These are phyloP conservation scores for Rattus rattus DNA, from an alignment of 2,113 vertebrate species.

Conservation along the genomic window DNA sequence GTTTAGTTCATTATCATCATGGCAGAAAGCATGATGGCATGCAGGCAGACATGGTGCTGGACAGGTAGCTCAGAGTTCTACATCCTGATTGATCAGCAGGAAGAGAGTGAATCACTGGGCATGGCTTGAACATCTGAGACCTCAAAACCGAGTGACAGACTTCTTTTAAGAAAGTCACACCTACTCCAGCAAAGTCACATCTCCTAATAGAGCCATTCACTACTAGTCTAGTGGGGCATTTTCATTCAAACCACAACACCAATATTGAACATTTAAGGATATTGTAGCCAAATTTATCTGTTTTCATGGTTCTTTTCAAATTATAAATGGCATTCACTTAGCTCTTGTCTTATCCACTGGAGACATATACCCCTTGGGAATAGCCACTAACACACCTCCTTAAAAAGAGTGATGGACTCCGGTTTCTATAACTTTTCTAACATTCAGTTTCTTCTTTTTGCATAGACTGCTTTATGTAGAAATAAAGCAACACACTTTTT, in stretches of 20 bases:
- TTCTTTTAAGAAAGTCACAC: background rate
- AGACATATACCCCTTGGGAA: rapidly evolving
- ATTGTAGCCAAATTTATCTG: background rate
- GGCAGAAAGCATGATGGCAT: background rate
- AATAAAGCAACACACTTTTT: background rate
- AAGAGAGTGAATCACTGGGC: background rate
- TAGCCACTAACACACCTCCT: background rate
- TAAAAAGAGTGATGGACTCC: background rate
- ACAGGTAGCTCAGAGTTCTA: background rate
- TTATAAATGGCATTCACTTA: background rate
- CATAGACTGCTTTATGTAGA: background rate
- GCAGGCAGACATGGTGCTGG: background rate
- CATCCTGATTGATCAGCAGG: background rate
- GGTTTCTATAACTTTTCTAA: background rate
- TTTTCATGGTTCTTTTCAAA: background rate
- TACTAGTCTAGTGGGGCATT: background rate
- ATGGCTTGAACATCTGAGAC: background rate
- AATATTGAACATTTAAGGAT: background rate
- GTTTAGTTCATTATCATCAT: background rate
- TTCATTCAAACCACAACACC: background rate
- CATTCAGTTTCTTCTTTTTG: background rate
- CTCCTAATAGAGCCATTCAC: background rate
- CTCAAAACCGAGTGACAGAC: background rate
- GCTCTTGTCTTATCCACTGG: background rate
- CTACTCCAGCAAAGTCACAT: background rate